Percentiles rank a stretch among this genome's conserved stretches.
These are phyloP conservation scores for Esox niger DNA, from an alignment of 2,113 vertebrate species.

Conservation along the genomic window DNA sequence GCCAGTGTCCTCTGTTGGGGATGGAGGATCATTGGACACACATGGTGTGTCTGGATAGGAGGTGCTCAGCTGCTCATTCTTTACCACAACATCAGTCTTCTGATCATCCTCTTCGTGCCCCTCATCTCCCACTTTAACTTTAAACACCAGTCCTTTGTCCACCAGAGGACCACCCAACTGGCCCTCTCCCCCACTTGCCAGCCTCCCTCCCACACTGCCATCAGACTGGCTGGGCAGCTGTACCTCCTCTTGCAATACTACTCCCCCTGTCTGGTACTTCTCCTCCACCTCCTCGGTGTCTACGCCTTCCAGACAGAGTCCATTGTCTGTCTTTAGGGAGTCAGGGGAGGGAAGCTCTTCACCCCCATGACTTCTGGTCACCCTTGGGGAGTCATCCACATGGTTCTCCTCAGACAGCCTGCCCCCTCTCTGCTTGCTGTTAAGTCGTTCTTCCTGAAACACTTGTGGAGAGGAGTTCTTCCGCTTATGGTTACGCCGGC, in stretches of 20 bases:
- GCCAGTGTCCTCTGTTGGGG: conserved; percentile 74
- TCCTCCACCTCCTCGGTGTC: conserved; percentile 32
- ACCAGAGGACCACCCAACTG: conserved; percentile 11
- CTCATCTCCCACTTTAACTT: conserved; percentile 69
- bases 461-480: conserved; percentile 72
- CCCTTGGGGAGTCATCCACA: conserved; percentile 57
- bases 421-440: conserved; percentile 69
- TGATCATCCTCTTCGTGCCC: conserved; percentile 67
- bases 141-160: conserved; percentile 56
- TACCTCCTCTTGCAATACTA: conserved; percentile 78
- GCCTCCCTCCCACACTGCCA: conserved; percentile 42
- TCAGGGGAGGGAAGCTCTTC: conserved; percentile 78
- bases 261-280: conserved; percentile 62
- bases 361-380: conserved; percentile 55
- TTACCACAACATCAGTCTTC: conserved; percentile 76
- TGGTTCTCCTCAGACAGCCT: conserved; percentile 71
- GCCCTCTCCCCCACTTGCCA: conserved; percentile 37
- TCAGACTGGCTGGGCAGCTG: conserved; percentile 93
- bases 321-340: conserved; percentile 66
- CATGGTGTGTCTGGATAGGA: conserved; percentile 75
- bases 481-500: conserved; percentile 81
- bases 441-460: conserved; percentile 62
- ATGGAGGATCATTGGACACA: conserved; percentile 78
- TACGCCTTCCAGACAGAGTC: conserved; percentile 67
- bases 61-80: conserved; percentile 84